These are phyloP conservation scores for Mesocentrotus franciscanus DNA, from an alignment of 53 echinoderm and acorn worm genomes.

Conservation along the genomic window DNA sequence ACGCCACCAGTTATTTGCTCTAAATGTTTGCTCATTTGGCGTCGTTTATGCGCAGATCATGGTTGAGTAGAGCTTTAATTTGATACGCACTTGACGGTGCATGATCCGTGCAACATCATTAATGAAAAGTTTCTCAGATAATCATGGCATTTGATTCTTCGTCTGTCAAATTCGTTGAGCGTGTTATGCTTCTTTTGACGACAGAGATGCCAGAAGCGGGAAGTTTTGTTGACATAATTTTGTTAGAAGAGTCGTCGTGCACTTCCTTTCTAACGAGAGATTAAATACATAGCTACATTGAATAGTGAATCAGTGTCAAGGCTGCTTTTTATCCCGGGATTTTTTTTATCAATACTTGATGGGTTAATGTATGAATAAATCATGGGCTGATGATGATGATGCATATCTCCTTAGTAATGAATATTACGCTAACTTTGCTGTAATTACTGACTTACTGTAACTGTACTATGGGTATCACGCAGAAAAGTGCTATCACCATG, in stretches of 20 bases:
- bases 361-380: conserved; percentile 7
- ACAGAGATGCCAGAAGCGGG: background rate
- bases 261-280: background rate
- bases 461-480: no score
- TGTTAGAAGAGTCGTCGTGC: background rate
- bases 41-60: conserved; percentile 43
- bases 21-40: conserved; percentile 39
- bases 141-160: background rate
- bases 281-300: background rate
- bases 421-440: background rate
- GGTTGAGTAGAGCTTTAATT: background rate
- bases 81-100: conserved; percentile 15
- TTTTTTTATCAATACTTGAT: background rate
- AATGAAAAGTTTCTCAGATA: conserved; percentile 22
- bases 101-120: conserved; percentile 25
- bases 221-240: background rate
- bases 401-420: background rate
- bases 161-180: background rate
- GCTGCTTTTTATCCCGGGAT: background rate
- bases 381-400: background rate
- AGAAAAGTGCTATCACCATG: no score
- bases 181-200: background rate
- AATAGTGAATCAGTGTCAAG: background rate
- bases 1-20: conserved; percentile 51
- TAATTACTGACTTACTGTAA: background rate